Base-by-base conservation (phyloP, 2,797 vertebrate genomes). In the Platyrinchus mystaceus region DNA sequence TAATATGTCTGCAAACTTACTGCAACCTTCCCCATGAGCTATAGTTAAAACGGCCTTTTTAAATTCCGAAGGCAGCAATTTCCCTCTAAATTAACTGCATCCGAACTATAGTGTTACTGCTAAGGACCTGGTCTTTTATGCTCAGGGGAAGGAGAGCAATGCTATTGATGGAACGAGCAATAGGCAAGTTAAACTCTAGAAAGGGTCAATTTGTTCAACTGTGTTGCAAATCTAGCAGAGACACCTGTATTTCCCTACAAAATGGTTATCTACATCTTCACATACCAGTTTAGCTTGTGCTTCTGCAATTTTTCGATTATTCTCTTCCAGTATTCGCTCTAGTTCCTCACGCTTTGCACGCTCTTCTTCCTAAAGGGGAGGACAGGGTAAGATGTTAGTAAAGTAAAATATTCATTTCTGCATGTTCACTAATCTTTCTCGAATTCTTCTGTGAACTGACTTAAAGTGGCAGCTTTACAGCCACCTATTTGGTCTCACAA, bases 261-360 rank as follows among this genome's bases (percentile, higher is more conserved):
- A 93, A 89, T 15, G 18, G 50, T 67, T 75, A 89, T 53, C 17
- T 56, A 30, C n/a, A 43, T 27, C 46, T 87, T 43, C 32, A 96
- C 98, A 46, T 98, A 99, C 99, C 99, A 99, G 98, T 96, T 99
- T 99, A 98, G 99, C 99, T 97, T 99, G 99, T 97, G 99, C 99
- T 91, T 99, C 99, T 36, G 99, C 99, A 92, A 99, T 99, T 99
- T 99, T 99, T 98, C 99, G 98, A 98, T 99, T 99, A 99, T 99
- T 99, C 97, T 99, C 99, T 98, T 99, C 99, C 97, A 99, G 98
- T 98, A 99, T 99, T 98, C 99, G 99, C 97, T 99, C 99, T 96
- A 99, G 98, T 93, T 99, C 99, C 98, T 99, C 99, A 97, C 99
- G 99, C 98, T 99, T 99, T 95, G 99, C 99, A 97, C 99, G 99